These are phyloP conservation scores for Agonopterix heracliana DNA, from an alignment of 2,888 invertebrate genomes.

Conservation along the genomic window DNA sequence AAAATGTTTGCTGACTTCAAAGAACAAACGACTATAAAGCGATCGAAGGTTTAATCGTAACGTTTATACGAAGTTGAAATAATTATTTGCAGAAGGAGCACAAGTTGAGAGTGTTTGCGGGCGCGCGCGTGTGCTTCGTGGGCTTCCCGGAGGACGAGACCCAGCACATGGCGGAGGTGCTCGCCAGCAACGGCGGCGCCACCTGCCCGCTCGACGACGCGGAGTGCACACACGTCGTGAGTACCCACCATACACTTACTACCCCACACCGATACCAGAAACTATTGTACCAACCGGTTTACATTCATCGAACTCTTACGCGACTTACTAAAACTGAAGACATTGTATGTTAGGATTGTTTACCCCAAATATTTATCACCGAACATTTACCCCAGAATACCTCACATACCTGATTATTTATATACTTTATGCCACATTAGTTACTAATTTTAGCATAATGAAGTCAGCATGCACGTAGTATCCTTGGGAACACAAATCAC, in stretches of 20 bases:
- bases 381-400: slow-evolving; percentile 45
- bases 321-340: too few relatives aligned
- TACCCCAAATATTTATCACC: slow-evolving; percentile 27
- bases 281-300: too few relatives aligned
- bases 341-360: slow-evolving; percentile 13
- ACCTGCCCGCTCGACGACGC: slow-evolving; percentile 86
- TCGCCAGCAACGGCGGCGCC: slow-evolving; percentile 90
- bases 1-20: too few relatives aligned
- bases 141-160: slow-evolving; percentile 94
- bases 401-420: slow-evolving; percentile 48
- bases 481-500: slow-evolving; percentile 50
- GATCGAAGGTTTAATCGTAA: too few relatives aligned
- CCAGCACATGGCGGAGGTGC: slow-evolving; percentile 93
- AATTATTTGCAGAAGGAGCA: slow-evolving; percentile 74
- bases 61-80: too few relatives aligned
- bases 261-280: neutral
- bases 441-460: slow-evolving; percentile 56
- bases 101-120: slow-evolving; percentile 91
- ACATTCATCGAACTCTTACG: too few relatives aligned
- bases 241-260: slow-evolving; percentile 37
- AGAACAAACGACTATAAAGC: too few relatives aligned
- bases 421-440: slow-evolving; percentile 46
- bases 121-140: slow-evolving; percentile 89
- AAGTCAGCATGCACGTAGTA: slow-evolving; percentile 62
- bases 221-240: slow-evolving; percentile 94